Conservation (phyloP, 2,113 vertebrate species). For the Australoheros scitulus region DNA sequence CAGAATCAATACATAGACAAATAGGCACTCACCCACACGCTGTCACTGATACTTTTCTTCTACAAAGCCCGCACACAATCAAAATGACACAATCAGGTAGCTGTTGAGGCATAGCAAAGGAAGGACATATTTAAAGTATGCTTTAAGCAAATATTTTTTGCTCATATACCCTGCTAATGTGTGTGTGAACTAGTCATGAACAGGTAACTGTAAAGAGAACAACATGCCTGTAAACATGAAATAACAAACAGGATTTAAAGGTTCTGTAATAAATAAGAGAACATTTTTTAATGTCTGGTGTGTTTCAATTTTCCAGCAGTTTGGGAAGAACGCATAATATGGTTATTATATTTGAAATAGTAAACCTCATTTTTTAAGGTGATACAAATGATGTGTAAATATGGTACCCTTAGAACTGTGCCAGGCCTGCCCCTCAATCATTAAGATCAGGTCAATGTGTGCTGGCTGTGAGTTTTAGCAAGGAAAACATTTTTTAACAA, state of each 20-base stretch:
- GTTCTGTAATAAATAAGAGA: neutral
- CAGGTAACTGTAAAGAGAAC: neutral
- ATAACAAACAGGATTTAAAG: neutral
- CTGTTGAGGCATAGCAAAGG: neutral
- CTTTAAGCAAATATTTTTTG: neutral
- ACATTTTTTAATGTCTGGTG: neutral
- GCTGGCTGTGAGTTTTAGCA: neutral
- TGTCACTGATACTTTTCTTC: slow-evolving; percentile 34
- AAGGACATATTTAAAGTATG: neutral
- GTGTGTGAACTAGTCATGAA: neutral
- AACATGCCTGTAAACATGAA: neutral
- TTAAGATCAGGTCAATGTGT: neutral
- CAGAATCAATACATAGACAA: slow-evolving; percentile 32
- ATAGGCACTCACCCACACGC: slow-evolving; percentile 33
- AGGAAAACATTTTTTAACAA: neutral
- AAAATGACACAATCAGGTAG: slow-evolving; percentile 44
- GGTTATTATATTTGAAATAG: neutral
- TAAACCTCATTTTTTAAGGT: neutral
- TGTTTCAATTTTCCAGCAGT: neutral
- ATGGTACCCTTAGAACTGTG: neutral
- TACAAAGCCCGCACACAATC: slow-evolving; percentile 30
- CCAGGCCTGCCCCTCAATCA: neutral
- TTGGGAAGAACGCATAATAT: neutral
- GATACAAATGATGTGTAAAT: neutral
- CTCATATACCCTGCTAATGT: neutral